Conservation (phyloP, 2,888 invertebrate genomes). For the Caenorhabditis becei region DNA sequence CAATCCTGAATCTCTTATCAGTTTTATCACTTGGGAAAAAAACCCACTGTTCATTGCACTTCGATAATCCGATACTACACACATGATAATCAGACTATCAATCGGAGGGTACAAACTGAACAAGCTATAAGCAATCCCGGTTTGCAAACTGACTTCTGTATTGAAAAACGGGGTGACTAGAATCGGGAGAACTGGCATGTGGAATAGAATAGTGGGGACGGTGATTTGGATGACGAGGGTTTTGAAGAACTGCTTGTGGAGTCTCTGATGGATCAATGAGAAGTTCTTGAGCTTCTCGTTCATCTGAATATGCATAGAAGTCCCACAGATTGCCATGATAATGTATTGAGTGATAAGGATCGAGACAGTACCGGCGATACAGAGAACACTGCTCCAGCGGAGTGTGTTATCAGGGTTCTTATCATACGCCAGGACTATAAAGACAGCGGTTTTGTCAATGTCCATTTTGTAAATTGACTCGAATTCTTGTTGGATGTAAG, state of each 20-base stretch:
- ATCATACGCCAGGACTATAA: background rate
- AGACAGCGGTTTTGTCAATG: no score
- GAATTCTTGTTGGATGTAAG: background rate
- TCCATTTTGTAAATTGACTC: no score
- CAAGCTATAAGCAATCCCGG: constrained; percentile 3
- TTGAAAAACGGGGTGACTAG: background rate
- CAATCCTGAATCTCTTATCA: background rate
- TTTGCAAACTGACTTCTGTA: background rate
- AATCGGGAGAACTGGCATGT: background rate
- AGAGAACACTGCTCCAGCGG: background rate
- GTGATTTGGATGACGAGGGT: background rate
- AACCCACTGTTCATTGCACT: background rate
- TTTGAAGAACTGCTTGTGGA: background rate
- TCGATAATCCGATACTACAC: constrained; percentile 8
- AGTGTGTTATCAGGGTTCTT: background rate
- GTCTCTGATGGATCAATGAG: background rate
- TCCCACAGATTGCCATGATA: background rate
- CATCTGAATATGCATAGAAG: no score
- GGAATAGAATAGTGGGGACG: background rate
- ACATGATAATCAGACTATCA: constrained; percentile 28
- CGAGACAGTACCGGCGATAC: background rate
- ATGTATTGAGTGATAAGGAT: background rate
- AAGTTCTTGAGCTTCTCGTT: no score
- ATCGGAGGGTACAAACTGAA: constrained; percentile 25
- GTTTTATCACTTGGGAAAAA: background rate